Conservation (phyloP, 2,888 invertebrate genomes). For the Eupithecia exiguata region DNA sequence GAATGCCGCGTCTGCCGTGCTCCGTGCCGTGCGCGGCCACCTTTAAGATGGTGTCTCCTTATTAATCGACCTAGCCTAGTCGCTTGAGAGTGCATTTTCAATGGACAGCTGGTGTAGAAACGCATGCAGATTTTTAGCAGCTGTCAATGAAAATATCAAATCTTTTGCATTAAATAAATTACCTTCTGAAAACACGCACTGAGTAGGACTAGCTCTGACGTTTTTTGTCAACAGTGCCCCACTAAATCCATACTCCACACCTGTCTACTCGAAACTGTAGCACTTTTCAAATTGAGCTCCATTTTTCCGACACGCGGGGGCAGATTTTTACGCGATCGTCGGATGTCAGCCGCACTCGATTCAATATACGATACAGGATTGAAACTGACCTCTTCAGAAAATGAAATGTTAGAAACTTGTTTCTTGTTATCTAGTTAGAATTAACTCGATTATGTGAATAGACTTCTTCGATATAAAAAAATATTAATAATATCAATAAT, state of each 20-base stretch:
- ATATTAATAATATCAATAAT: no score
- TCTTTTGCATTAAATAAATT: no score
- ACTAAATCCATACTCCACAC: background rate
- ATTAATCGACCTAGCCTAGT: no score
- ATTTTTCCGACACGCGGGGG: slow-evolving; percentile 16
- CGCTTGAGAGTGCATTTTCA: no score
- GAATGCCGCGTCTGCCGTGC: no score
- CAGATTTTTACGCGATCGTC: slow-evolving; percentile 33
- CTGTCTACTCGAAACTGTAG: background rate
- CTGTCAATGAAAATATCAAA: background rate
- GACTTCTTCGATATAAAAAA: no score
- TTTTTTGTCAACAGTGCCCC: background rate
- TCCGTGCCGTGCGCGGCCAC: no score
- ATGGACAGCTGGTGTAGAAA: no score
- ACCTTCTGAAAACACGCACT: background rate
- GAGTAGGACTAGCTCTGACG: background rate
- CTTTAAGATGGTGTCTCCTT: no score
- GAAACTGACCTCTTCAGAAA: slow-evolving; percentile 26
- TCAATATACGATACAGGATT: slow-evolving; percentile 46
- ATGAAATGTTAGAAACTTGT: background rate
- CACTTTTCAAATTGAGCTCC: background rate
- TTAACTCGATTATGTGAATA: background rate
- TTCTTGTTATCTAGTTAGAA: background rate
- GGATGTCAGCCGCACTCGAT: slow-evolving; percentile 40
- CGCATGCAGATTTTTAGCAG: background rate